Base-by-base conservation (phyloP, 53 echinoderm and acorn worm genomes). In the Paracentrotus lividus region DNA sequence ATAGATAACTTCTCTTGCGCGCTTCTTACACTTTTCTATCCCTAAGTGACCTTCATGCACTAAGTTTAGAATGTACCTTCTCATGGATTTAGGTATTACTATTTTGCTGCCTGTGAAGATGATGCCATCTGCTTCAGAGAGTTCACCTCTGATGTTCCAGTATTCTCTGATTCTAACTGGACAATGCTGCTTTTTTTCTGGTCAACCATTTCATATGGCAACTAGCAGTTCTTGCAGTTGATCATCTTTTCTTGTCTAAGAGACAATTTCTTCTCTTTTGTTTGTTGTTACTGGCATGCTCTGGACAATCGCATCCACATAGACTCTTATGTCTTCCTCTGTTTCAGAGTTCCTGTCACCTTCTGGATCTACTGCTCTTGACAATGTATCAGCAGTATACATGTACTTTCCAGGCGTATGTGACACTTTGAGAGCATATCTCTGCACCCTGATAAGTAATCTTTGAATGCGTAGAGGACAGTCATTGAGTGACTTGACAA, bases 181-280 rank as follows among this genome's bases (percentile, higher is more conserved):
- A 56, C 94, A 68, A 20, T 85, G 85, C 38, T 57, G 52, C 43
- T 75, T 94, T 67, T 84, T 88, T 29, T 90, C 85, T 23, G 92
- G 94, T 88, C 94, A 92, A 8, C 93, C 94, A 68, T 51, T 67
- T 57, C 75, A 45, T 24, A 90, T 92, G 24, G 93, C 59, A 21
- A 23, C 94, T 13, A 96, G 36, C 3, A 94, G 64, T 55, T 96
- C 93, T 59, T 95, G 94, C 76, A 95, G 93, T 23, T 95, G 95
- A 29, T 96, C 94, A 21, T 88, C 93, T 61, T 96, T 92, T 10
- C 56, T 86, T 54, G 54, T 92, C 42, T 96, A 92, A 2, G 94
- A 75, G 23, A 33, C 58, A 4, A 94, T 92, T 85, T 95, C 61
- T n/a, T 95, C 47, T 55, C 93, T 8, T 64, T 27, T 27, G 64